Base-by-base conservation (phyloP, 2,113 vertebrate species). In the Pogonocichla stellata region DNA sequence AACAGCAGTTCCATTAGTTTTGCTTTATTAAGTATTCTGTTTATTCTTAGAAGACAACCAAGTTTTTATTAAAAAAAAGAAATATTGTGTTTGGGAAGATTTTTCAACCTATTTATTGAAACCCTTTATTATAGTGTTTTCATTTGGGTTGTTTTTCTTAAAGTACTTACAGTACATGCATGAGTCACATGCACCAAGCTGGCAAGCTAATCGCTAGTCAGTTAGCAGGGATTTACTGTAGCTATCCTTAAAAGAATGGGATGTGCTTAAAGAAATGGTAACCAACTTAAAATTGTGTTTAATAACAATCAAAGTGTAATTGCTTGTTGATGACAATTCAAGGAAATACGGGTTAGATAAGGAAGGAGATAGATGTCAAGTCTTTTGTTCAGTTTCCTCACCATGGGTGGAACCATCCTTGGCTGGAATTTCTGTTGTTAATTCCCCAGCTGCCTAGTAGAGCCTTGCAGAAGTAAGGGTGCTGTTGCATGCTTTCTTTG, bases 381-480 rank as follows among this genome's bases (percentile, higher is more conserved):
- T 88, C 75, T 90, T 96, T 97, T 97, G 90, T 95, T 96, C 28
- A 38, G 60, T 94, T 96, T 96, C 95, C 95, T 96, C 77, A 71
- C 54, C 43, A 38, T 91, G 95, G 94, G 96, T 92, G 96, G 96
- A 93, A 91, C 92, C 92, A 95, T 93, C 85, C 56, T 78, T 74
- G 86, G 22, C 77, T 88, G 86, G 77, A 93, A 92, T 96, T 95
- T 93, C 69, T 94, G 88, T 79, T 72, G 38, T 57, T 66, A 75
- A 57, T 91, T 93, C 80, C 58, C 58, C 60, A 82, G 81, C 77
- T 92, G 71, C 79, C 64, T 56, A 34, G 16, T 14, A 43, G 45
- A 83, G 31, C 60, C 60, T 80, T 62, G 29, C 33, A 78, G 80
- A 74, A 86, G 42, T 45, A 43, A 83, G 60, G 79, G 47, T 86